Percentiles rank a stretch among this genome's conserved stretches.
Conservation (phyloP, 2,888 invertebrate genomes). For the Diloba caeruleocephala region DNA sequence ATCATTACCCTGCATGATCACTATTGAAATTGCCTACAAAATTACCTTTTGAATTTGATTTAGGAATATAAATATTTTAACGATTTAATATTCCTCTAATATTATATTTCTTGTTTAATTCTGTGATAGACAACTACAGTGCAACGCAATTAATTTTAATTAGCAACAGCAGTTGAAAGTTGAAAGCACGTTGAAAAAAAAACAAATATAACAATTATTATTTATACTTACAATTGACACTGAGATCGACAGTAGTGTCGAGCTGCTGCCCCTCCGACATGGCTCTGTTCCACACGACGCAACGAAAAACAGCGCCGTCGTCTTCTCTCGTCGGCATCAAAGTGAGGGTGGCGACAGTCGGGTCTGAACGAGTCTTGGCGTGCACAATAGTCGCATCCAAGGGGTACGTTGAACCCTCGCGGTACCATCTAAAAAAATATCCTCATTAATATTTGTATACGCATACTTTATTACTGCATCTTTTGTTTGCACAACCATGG, state of each 20-base stretch:
- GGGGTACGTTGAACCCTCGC: conserved; percentile 93
- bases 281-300: conserved; percentile 97
- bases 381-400: conserved; percentile 92
- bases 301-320: conserved; percentile 94
- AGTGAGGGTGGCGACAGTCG: conserved; percentile 93
- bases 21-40: no score
- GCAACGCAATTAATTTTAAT: no score
- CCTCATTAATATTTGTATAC: conserved; percentile 17
- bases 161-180: no score
- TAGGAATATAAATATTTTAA: no score
- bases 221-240: conserved; percentile 95
- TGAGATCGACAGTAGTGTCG: conserved; percentile 93
- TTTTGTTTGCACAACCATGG: background rate
- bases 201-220: no score
- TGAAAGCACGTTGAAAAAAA: no score
- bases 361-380: conserved; percentile 92
- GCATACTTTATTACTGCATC: conserved; percentile 2
- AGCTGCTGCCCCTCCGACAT: conserved; percentile 94
- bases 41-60: no score
- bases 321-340: conserved; percentile 95
- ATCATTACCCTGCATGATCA: no score
- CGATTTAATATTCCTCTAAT: no score
- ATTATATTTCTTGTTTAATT: no score
- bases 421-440: conserved; percentile 91
- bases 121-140: no score